Conservation (phyloP, 1,140 invertebrate genomes). For the Venturia canescens region DNA sequence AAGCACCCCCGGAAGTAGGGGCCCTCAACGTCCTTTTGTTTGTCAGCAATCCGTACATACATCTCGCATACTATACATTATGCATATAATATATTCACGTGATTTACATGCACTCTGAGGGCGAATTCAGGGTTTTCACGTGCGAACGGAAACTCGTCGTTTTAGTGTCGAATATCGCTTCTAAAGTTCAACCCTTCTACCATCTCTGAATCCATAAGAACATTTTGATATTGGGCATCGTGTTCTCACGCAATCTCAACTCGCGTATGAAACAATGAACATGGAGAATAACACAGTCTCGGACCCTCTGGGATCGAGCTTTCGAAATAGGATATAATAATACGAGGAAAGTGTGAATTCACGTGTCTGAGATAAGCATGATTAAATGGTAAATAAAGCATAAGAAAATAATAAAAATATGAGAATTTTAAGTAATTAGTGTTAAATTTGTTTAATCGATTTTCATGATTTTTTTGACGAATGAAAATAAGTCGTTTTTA, state of each 20-base stretch:
- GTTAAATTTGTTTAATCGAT: too few relatives aligned
- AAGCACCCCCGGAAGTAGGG: too few relatives aligned
- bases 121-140: constrained; percentile 4
- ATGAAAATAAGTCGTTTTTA: too few relatives aligned
- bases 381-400: too few relatives aligned
- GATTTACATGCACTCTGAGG: constrained; percentile 11
- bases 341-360: too few relatives aligned
- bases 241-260: background rate
- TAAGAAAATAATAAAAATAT: too few relatives aligned
- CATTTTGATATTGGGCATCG: background rate
- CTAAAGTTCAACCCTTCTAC: background rate
- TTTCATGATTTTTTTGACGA: too few relatives aligned
- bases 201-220: background rate
- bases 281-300: background rate
- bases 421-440: too few relatives aligned
- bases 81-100: constrained; percentile 1
- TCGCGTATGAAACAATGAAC: background rate
- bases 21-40: too few relatives aligned
- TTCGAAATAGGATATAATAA: too few relatives aligned
- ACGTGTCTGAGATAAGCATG: too few relatives aligned
- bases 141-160: constrained; percentile 10
- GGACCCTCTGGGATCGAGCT: too few relatives aligned
- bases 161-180: constrained; percentile 11
- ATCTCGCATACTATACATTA: background rate
- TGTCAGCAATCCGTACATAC: background rate